Percentiles rank a stretch among this genome's conserved stretches.
Evolutionary conservation across 1,140 invertebrate species (phyloP).

Genomic region (Periplaneta americana): DNA sequence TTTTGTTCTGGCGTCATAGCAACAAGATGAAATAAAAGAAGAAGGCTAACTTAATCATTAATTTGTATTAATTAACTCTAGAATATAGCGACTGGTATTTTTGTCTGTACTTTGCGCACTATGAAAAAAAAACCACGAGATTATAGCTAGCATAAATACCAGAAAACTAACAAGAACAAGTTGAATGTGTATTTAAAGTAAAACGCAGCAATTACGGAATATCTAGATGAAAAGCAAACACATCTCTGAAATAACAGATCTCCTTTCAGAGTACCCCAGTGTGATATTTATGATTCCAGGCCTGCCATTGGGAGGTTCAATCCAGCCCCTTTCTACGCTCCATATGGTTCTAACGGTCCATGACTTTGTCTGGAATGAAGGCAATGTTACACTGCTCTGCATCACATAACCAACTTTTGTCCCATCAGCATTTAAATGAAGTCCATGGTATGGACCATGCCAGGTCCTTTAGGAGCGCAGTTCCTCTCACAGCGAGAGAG

Average conservation of each 20-base stretch:
- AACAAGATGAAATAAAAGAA: too few species aligned
- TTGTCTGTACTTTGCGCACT: too few species aligned
- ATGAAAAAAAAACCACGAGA: too few species aligned
- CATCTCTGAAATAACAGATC: neutral
- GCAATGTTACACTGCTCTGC: neutral
- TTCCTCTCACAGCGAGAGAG: neutral
- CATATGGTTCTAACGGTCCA: neutral
- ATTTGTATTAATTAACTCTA: too few species aligned
- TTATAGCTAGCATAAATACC: too few species aligned
- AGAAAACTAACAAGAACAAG: too few species aligned
- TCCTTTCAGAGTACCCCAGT: neutral
- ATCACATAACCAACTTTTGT: neutral
- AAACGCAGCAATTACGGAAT: neutral
- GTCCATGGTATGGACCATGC: neutral
- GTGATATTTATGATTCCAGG: neutral
- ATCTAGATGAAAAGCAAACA: neutral
- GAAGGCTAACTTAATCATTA: too few species aligned
- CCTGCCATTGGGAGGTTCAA: neutral
- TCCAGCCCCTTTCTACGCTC: neutral
- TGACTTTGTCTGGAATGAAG: neutral
- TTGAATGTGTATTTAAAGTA: neutral
- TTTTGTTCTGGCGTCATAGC: too few species aligned
- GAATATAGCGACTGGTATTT: too few species aligned
- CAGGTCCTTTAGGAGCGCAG: neutral
- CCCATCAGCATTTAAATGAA: neutral